Evolutionary conservation across 2,113 vertebrate species (phyloP).

Genomic region (Pleuronectes platessa): DNA sequence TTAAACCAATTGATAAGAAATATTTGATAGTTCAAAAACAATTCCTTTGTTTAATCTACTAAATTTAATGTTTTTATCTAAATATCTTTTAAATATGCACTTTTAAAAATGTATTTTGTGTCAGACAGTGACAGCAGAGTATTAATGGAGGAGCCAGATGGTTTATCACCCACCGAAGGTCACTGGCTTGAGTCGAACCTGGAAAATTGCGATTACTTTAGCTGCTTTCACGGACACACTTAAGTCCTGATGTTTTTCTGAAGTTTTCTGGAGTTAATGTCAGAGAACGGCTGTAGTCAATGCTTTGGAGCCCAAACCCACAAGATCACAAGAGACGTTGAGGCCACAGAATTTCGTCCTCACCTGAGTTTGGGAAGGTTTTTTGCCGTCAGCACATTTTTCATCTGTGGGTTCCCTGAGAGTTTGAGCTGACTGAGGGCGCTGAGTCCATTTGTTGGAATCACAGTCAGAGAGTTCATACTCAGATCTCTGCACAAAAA

Average conservation of each 20-base stretch:
- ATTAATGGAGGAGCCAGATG: no score
- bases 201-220: background rate
- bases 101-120: no score
- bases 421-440: constrained; percentile 93
- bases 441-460: constrained; percentile 88
- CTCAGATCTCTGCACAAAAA: constrained; percentile 88
- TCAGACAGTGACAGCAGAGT: background rate
- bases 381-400: constrained; percentile 87
- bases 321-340: background rate
- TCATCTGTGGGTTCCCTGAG: constrained; percentile 90
- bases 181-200: background rate
- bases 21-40: background rate
- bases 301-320: background rate
- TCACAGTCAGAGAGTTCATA: constrained; percentile 87
- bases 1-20: background rate
- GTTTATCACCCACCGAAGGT: background rate
- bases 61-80: no score
- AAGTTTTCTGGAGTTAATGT: no score
- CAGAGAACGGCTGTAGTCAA: background rate
- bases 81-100: no score
- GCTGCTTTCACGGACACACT: no score
- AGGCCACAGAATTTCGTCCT: constrained; percentile 21
- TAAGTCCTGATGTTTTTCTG: no score
- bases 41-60: no score
- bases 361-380: constrained; percentile 92